These are phyloP conservation scores for Protonibea diacanthus DNA, from an alignment of 2,797 vertebrate species.

Conservation along the genomic window DNA sequence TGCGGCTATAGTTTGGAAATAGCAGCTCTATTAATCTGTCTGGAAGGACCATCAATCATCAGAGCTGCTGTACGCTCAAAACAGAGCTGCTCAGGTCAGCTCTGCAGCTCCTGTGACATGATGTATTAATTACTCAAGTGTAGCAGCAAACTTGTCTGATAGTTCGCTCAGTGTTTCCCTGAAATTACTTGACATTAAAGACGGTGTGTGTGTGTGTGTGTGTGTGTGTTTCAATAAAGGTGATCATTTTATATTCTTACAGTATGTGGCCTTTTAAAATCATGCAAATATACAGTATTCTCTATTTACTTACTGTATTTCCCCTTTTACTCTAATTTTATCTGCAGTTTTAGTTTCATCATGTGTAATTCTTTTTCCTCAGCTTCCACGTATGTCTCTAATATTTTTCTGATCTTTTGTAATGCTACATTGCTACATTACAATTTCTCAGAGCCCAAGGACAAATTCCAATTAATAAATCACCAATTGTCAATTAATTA, in stretches of 20 bases:
- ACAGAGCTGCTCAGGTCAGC: conserved; percentile 37
- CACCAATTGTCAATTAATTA: too few relatives aligned
- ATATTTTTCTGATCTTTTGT: not conserved
- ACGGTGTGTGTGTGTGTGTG: not conserved
- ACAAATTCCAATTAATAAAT: not conserved
- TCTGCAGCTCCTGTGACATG: conserved; percentile 15
- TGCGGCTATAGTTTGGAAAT: conserved; percentile 39
- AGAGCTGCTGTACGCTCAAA: conserved; percentile 17
- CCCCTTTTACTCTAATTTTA: not conserved
- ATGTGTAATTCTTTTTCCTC: not conserved
- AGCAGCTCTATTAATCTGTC: conserved; percentile 55
- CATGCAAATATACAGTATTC: not conserved
- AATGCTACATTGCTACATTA: not conserved
- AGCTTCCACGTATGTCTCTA: too few relatives aligned
- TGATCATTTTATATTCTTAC: not conserved
- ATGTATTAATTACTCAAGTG: conserved; percentile 54
- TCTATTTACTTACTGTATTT: not conserved
- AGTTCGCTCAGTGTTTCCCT: not conserved
- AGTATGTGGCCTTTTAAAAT: not conserved
- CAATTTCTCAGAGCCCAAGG: not conserved
- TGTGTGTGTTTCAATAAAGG: not conserved
- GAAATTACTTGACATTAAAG: conserved; percentile 29
- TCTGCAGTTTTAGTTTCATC: not conserved
- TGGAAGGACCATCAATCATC: conserved; percentile 56
- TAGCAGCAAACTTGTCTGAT: conserved; percentile 29